Evolutionary conservation across 2,888 invertebrate species (phyloP).

Genomic region (Caenorhabditis uteleia): DNA sequence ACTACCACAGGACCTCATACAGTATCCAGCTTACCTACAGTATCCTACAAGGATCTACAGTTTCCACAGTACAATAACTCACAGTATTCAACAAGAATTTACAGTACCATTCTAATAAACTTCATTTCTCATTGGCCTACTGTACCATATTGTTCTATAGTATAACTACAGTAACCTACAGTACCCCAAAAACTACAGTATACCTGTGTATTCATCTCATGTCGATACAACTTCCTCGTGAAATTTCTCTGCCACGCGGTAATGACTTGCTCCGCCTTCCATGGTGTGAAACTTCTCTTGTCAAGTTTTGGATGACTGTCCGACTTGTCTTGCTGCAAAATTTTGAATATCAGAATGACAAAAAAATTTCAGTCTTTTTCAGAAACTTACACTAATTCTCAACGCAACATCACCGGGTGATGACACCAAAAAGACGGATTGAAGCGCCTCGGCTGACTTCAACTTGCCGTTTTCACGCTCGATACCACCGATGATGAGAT

Average conservation of each 20-base stretch:
- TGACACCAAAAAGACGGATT: slow-evolving; percentile 85
- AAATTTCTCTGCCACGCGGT: slow-evolving; percentile 89
- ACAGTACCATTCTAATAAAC: too few species aligned
- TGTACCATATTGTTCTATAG: too few species aligned
- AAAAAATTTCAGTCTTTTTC: neutral
- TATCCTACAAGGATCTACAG: too few species aligned
- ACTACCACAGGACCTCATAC: too few species aligned
- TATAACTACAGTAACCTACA: too few species aligned
- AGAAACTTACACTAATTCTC: slow-evolving; percentile 38
- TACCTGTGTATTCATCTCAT: slow-evolving; percentile 72
- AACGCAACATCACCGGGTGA: slow-evolving; percentile 59
- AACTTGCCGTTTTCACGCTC: slow-evolving; percentile 47
- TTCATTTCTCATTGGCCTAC: too few species aligned
- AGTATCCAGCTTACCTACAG: too few species aligned
- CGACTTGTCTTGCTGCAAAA: slow-evolving; percentile 46
- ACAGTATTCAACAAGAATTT: too few species aligned
- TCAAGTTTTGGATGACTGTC: slow-evolving; percentile 60
- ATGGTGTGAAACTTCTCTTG: slow-evolving; percentile 74
- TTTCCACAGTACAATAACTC: too few species aligned
- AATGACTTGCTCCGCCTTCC: slow-evolving; percentile 87
- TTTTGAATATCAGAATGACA: neutral
- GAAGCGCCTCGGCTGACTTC: slow-evolving; percentile 85
- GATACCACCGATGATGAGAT: slow-evolving; percentile 91
- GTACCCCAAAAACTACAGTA: too few species aligned
- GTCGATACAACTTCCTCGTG: slow-evolving; percentile 72